A percentile compares a stretch with the other conserved stretches of the same genome.
Conservation (phyloP, 2,113 vertebrate species). For the Okapia johnstoni region DNA sequence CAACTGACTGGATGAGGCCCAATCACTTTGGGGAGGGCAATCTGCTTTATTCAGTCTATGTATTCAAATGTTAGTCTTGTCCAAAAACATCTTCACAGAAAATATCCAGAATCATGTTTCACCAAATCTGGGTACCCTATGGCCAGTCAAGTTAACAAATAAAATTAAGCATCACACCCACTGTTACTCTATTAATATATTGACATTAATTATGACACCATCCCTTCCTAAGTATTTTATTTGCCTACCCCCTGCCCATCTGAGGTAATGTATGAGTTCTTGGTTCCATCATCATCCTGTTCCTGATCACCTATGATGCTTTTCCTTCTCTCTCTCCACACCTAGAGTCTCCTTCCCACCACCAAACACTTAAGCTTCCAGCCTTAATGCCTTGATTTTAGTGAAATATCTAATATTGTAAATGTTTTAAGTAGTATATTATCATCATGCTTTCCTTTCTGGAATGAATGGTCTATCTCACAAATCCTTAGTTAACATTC, state of each 20-base stretch:
- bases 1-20: background rate
- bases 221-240: background rate
- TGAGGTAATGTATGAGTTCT: too few relatives aligned
- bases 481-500: background rate
- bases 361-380: background rate
- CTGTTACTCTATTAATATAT: background rate
- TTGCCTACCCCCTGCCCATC: too few relatives aligned
- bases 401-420: background rate
- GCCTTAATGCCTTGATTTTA: background rate
- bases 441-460: background rate
- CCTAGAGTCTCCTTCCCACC: background rate
- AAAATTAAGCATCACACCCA: background rate
- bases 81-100: background rate
- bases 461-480: background rate
- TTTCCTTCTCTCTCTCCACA: too few relatives aligned
- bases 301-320: too few relatives aligned
- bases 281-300: background rate
- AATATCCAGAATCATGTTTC: background rate
- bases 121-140: background rate
- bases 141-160: background rate
- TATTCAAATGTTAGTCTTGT: background rate
- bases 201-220: background rate
- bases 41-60: background rate
- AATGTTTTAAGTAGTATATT: background rate
- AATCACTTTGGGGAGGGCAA: background rate